Evolutionary conservation across 2,113 vertebrate species (phyloP), one percentile per base, ranked within the genome.

Genomic region (Hiodon tergisus): DNA sequence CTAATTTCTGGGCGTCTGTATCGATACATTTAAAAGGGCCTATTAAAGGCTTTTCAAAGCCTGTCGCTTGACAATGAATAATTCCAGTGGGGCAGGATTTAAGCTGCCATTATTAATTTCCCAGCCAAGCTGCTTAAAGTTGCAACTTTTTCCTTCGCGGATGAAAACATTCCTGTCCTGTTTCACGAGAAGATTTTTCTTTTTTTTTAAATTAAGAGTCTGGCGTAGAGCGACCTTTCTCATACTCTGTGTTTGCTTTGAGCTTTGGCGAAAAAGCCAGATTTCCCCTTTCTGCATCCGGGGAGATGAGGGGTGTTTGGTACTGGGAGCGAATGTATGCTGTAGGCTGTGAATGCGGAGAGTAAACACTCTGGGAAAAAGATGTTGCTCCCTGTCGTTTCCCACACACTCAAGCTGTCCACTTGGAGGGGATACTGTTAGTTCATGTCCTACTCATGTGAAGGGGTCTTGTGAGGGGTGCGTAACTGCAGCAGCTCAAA

Each of bases 181-280:
- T 5, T 72, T 72, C 17, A 54, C 69, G 51, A 52, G 11, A n/a
- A 31, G 61, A 11, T 2, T 72, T 52, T 55, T 48, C 6, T 52
- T 54, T 59, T 2, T 2, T 55, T 51, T n/a, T 11, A 58, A 62
- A 66, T 50, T 17, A 57, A 31, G 16, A 67, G 10, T n/a, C 31
- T 14, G 51, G 69, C 55, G 76, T 53, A 77, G 48, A 72, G 61
- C 50, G 69, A 67, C 69, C 76, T 72, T 77, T 77, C 70, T 77
- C 76, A 72, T 46, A 72, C 76, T 72, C 69, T 54, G 13, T 11
- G 52, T 65, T 72, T 77, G 54, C 69, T 67, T 72, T 77, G 76
- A 52, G 76, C 47, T 66, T 67, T 11, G 47, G 68, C 54, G 68
- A 57, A 69, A 58, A 6, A 13, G 31, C 17, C 17, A 17, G 7